Base-by-base conservation (phyloP, 1,140 invertebrate genomes). In the Delia radicum region DNA sequence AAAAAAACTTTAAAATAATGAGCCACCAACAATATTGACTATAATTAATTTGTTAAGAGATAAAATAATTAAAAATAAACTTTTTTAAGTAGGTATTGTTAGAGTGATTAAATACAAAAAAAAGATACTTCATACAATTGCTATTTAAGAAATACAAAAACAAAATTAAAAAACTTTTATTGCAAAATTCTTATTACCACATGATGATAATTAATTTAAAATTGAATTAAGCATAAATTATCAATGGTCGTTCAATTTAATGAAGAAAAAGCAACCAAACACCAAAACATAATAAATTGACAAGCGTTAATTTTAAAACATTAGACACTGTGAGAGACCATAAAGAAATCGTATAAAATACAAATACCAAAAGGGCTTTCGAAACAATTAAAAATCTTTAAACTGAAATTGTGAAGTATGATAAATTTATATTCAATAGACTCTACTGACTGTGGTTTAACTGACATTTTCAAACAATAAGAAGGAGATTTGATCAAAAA, bases 191-290 rank as follows among this genome's bases (percentile, higher is more conserved):
- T 69, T 69, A 33, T 33, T 10, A 18, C 18, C 29, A 7, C 8
- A 15, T 13, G 29, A 33, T 33, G 65, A 69, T 69, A 69, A 69
- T 69, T 69, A 69, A 69, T 69, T 69, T 69, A 8, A 69, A 69
- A 69, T 69, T 69, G 65, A 69, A 69, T 69, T 69, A 69, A 69
- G n/a, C 29, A 69, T 37, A 33, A 69, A 69, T 69, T 37, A 69
- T 37, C 65, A 33, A 69, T 69, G 65, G 65, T 33, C 21, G 29
- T 69, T 24, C 65, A 69, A 15, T 69, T 69, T 15, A 31, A 29
- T 67, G 12, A 31, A 18, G 29, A 37, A 24, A 31, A 12, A 69
- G n/a, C 15, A 12, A 69, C 33, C 0, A 27, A 33, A 69, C 10
- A 33, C 10, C n/a, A 69, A 6, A 18, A 18, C 2, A 18, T 69